Evolutionary conservation across 2,888 invertebrate genomes (phyloP), one percentile per base, ranked within the genome.

Genomic region (Dynastes hyllus): DNA sequence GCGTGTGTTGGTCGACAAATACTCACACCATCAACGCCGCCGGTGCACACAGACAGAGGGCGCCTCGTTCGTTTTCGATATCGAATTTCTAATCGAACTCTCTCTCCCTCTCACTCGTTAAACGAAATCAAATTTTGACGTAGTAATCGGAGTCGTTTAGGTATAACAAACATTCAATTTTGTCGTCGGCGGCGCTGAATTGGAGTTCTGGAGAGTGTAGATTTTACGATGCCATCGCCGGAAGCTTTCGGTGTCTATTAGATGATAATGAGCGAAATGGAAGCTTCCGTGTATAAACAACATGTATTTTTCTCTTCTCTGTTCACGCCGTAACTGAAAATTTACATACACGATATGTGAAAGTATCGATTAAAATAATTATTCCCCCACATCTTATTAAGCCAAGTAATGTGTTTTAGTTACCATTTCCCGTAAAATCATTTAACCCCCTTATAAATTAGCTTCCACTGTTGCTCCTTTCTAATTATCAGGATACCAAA

Each of bases 71-170:
- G 69, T 67, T 51, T 63, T 11, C 63, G 13, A 11, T 29, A 63
- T 63, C 32, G 63, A 66, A 69, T 77, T 77, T 67, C 66, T 53
- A 77, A 77, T 77, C 55, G 67, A 45, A 11, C 45, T 77, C 77
- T 66, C 37, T 16, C 37, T 53, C 61, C 66, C 67, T 51, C 51
- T 50, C 53, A 22, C 61, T 63, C 63, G 63, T 67, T 58, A 73
- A 58, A 37, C 73, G 55, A 73, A 45, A 32, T 73, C 37, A 58
- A 73, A 58, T 73, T 73, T 73, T 73, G 73, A 73, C 58, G 73
- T 73, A 37, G 73, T 32, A 73, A 51, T 73, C 40, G 58, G 40
- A 73, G 22, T 40, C 40, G 73, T 73, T 55, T 73, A 58, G 58
- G 29, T 70, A 16, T 73, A 67, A 29, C 29, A 69, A 73, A 73